These are phyloP conservation scores for Cotesia chilonis DNA, from an alignment of 1,140 invertebrate species.

Conservation along the genomic window DNA sequence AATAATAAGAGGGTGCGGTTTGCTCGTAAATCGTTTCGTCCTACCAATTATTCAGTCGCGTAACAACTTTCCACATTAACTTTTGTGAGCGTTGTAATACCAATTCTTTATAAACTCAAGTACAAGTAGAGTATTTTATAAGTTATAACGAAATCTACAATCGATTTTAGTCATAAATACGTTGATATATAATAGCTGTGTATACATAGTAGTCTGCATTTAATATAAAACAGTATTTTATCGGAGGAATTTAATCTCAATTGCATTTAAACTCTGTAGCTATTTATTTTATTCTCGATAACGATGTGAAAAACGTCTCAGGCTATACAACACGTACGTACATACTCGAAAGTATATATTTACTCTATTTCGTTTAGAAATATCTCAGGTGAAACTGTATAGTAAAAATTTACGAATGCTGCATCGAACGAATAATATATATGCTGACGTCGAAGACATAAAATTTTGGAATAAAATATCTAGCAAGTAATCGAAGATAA, in stretches of 20 bases:
- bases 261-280: neutral
- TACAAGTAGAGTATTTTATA: neutral
- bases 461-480: conserved; percentile 8
- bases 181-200: no score
- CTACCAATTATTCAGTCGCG: conserved; percentile 34
- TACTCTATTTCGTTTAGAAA: neutral
- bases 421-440: neutral
- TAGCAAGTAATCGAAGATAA: neutral
- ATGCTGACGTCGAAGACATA: conserved; percentile 10
- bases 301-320: neutral
- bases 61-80: conserved; percentile 13
- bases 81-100: conserved; percentile 10
- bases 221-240: neutral
- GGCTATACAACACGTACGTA: neutral
- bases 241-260: neutral
- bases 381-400: conserved; percentile 41
- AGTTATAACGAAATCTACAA: conserved; percentile 3
- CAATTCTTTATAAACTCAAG: neutral
- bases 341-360: neutral
- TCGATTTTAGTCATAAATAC: conserved; percentile 10
- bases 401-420: conserved; percentile 33
- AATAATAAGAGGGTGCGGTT: conserved; percentile 28
- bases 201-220: neutral
- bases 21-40: conserved; percentile 26
- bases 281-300: conserved; percentile 7